phyloP scores from a whole-genome alignment of 2,113 vertebrate genomes.

The Cryptomyrus ogoouensis region DNA sequence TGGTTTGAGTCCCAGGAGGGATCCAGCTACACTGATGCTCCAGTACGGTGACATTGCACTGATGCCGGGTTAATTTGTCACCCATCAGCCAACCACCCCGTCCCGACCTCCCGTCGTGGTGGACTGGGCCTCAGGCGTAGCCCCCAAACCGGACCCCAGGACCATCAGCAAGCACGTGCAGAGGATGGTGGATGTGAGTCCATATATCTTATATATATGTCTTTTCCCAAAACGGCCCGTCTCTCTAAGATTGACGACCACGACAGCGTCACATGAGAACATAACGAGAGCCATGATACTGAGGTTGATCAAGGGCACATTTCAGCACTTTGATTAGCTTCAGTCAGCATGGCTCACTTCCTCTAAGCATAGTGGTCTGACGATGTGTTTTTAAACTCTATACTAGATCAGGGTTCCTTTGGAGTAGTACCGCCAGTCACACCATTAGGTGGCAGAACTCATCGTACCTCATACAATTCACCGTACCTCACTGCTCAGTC shows the following conservation, averaged over 20 bases:
- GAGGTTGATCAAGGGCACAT: background rate
- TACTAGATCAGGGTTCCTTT: background rate
- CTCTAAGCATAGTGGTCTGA: background rate
- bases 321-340: background rate
- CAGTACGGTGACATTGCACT: background rate
- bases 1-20: background rate
- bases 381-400: background rate
- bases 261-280: background rate
- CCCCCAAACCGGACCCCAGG: conserved; percentile 87
- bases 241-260: background rate
- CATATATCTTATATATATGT: background rate
- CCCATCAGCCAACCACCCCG: conserved; percentile 77
- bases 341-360: background rate
- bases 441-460: background rate
- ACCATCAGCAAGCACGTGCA: conserved; percentile 93
- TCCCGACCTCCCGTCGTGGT: conserved; percentile 82
- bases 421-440: background rate
- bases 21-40: background rate
- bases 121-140: conserved; percentile 87
- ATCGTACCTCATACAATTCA: too few relatives aligned
- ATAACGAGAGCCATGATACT: background rate
- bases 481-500: background rate
- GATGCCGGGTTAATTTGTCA: conserved; percentile 21
- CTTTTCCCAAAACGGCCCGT: background rate
- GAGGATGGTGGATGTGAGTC: conserved; percentile 93